These are phyloP conservation scores for Caenorhabditis sulstoni DNA, from an alignment of 2,888 invertebrate genomes.

Conservation along the genomic window DNA sequence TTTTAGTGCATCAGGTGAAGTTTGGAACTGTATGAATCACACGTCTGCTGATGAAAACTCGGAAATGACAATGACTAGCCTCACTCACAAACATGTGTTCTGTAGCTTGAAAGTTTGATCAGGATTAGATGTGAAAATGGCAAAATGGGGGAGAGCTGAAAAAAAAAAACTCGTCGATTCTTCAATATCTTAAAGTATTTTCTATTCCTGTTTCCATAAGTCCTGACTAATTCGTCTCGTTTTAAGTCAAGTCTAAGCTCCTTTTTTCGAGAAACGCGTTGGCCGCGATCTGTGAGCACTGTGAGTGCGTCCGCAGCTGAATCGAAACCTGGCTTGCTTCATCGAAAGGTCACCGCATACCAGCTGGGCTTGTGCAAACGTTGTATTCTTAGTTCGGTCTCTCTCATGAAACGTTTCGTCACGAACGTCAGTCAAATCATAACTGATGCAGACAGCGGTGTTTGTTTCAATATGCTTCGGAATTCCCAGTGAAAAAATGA, in stretches of 20 bases:
- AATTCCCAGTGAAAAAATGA: constrained; percentile 23
- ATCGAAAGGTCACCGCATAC: constrained; percentile 34
- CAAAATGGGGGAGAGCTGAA: not conserved
- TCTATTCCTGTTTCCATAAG: not conserved
- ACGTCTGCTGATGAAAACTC: constrained; percentile 4
- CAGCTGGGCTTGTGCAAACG: constrained; percentile 43
- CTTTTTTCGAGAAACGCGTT: constrained; percentile 11
- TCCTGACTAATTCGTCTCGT: constrained; percentile 4
- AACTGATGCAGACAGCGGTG: constrained; percentile 23
- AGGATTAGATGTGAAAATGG: too few species aligned
- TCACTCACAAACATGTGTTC: not conserved
- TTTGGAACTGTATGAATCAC: constrained; percentile 20
- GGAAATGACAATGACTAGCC: not conserved
- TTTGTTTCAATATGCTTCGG: constrained; percentile 5
- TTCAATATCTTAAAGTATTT: not conserved
- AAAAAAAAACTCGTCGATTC: not conserved
- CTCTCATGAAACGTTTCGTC: constrained; percentile 23
- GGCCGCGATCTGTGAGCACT: constrained; percentile 19
- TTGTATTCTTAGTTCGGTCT: constrained; percentile 11
- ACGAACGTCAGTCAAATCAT: constrained; percentile 20
- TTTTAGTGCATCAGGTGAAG: constrained; percentile 38
- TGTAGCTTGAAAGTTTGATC: too few species aligned
- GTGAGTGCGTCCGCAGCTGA: not conserved
- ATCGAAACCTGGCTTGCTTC: not conserved
- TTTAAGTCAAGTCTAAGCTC: constrained; percentile 6